Conservation (phyloP, 2,113 vertebrate species). For the Tautogolabrus adspersus region DNA sequence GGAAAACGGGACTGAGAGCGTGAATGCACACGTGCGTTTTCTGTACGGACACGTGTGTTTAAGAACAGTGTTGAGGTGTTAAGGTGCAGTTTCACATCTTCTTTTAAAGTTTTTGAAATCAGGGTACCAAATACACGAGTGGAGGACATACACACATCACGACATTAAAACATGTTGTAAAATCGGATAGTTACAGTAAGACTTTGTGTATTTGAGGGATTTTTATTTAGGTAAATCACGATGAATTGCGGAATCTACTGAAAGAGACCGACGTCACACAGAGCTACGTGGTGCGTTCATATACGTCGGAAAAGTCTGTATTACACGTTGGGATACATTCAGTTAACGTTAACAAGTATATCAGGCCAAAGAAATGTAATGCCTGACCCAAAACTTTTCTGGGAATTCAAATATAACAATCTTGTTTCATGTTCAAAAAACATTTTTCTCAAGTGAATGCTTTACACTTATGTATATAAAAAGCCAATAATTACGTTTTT, state of each 20-base stretch:
- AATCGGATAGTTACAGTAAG: not conserved
- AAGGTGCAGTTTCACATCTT: not conserved
- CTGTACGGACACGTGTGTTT: constrained; percentile 62
- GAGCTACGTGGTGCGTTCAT: constrained; percentile 26
- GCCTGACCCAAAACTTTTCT: no score
- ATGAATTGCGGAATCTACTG: constrained; percentile 21
- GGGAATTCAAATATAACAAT: no score
- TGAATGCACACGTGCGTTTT: constrained; percentile 60
- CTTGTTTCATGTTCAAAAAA: no score
- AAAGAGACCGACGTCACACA: constrained; percentile 52
- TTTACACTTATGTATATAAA: no score
- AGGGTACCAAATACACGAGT: accelerated
- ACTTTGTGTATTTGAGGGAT: not conserved
- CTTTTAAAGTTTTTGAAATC: not conserved
- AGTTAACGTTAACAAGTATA: no score
- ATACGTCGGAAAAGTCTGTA: not conserved
- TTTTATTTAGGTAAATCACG: constrained; percentile 11
- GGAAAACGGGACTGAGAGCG: constrained; percentile 6
- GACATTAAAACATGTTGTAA: accelerated
- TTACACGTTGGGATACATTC: no score
- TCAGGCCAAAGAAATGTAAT: no score
- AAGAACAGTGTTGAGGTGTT: not conserved
- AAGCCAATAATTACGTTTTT: no score
- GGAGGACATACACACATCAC: not conserved
- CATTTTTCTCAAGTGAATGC: no score